phyloP scores from a whole-genome alignment of 2,113 vertebrate species.

The Stegastes partitus region DNA sequence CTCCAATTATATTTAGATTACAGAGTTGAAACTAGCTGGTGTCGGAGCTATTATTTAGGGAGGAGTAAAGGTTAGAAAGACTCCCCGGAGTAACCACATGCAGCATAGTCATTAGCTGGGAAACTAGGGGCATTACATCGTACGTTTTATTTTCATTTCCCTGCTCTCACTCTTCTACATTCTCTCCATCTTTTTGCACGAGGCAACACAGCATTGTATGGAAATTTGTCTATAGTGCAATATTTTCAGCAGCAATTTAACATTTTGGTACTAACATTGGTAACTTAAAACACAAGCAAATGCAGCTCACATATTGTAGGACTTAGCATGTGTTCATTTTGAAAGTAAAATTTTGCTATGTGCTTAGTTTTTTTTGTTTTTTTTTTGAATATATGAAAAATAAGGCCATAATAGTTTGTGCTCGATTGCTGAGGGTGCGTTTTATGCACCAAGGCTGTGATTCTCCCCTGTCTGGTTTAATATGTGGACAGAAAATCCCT shows the following conservation, averaged over 20 bases:
- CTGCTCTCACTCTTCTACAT: slow-evolving; percentile 22
- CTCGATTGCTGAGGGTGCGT: background rate
- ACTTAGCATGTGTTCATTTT: background rate
- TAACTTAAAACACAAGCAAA: too few species aligned
- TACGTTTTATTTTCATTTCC: slow-evolving; percentile 49
- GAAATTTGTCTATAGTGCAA: background rate
- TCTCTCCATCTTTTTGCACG: slow-evolving; percentile 11
- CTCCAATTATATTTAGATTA: slow-evolving; percentile 81
- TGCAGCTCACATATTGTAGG: background rate
- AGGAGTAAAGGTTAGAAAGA: slow-evolving; percentile 73
- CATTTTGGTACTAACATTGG: background rate
- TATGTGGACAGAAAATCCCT: slow-evolving; percentile 4
- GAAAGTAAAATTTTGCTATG: background rate
- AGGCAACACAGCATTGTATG: background rate
- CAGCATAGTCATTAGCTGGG: slow-evolving; percentile 69
- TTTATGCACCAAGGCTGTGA: background rate
- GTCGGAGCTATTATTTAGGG: slow-evolving; percentile 72
- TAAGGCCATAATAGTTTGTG: background rate
- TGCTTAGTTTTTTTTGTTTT: background rate
- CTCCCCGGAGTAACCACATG: slow-evolving; percentile 60
- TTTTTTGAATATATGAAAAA: background rate
- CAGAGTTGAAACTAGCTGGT: slow-evolving; percentile 49
- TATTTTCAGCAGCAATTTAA: background rate
- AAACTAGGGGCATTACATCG: slow-evolving; percentile 49
- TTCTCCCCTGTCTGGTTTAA: slow-evolving; percentile 9